Evolutionary conservation across 2,888 invertebrate genomes (phyloP), one percentile per base, ranked within the genome.

Genomic region (Conops quadrifasciatus): DNA sequence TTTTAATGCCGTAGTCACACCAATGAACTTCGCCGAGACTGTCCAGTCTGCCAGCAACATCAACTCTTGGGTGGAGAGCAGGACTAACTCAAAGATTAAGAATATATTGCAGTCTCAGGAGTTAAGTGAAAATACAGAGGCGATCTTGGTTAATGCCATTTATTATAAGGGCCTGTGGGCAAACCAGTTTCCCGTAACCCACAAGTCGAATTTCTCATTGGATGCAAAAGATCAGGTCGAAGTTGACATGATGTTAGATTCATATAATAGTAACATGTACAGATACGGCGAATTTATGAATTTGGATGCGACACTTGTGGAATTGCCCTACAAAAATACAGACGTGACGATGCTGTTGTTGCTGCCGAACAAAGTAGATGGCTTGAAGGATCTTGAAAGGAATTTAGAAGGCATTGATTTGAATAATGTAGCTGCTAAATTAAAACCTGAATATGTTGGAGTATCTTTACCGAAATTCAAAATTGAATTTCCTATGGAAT

Each of bases 111-210:
- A 88, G 1, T 19, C 89, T 1, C 90, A 88, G 75, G 87, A 88
- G 78, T 81, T 94, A 0, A 79, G 86, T 79, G 65, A 67, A 0
- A 80, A 85, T 0, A 93, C 93, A 1, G 87, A 90, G 65, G 84
- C 94, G 71, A 91, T 95, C 2, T 88, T 96, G 7, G 89, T 94
- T 2, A 96, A 95, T 82, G 95, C 95, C 0, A 89, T 96, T 19
- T 94, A 95, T 82, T 96, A 96, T 86, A 95, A 95, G 87, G 93
- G 92, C 2, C 87, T 88, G 49, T 96, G 95, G 94, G 83, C 87
- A 59, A 82, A 88, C 45, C 88, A 90, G 77, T 97, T 96, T 80
- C 81, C 79, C 0, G 43, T 77, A 2, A 96, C 95, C 0, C 77
- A 73, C 19, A 87, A 89, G 0, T 87, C 86, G 67, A 88, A 89